phyloP scores from a whole-genome alignment of 2,113 vertebrate species.

The Vanacampus margaritifer region DNA sequence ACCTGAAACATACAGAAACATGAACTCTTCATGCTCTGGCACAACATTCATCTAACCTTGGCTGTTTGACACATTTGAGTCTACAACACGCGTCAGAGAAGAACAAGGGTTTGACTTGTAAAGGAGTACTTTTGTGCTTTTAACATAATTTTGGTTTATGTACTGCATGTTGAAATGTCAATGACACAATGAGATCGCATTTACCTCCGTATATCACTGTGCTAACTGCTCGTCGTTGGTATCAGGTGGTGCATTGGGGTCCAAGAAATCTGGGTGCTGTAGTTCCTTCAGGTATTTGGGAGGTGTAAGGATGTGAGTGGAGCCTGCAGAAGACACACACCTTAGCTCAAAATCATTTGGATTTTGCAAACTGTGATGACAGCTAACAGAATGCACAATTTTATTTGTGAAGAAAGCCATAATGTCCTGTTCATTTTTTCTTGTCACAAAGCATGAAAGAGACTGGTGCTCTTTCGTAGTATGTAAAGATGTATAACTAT shows the following conservation, averaged over 20 bases:
- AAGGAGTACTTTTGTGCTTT: too few species aligned
- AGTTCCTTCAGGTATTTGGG: conserved; percentile 95
- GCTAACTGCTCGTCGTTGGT: conserved; percentile 45
- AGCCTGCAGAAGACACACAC: conserved; percentile 82
- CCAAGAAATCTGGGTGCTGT: conserved; percentile 96
- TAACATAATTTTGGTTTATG: neutral
- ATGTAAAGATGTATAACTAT: neutral
- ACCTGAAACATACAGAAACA: conserved; percentile 61
- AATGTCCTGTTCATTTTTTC: neutral
- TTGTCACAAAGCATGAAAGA: neutral
- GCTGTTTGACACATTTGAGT: too few species aligned
- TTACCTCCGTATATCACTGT: neutral
- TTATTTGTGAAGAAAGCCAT: neutral
- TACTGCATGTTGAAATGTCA: neutral
- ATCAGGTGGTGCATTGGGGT: conserved; percentile 88
- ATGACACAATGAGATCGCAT: neutral
- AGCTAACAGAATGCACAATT: too few species aligned
- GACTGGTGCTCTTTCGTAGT: neutral
- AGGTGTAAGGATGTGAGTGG: conserved; percentile 93
- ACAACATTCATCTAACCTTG: too few species aligned
- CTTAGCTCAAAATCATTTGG: neutral
- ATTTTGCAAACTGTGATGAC: too few species aligned
- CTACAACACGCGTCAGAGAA: too few species aligned
- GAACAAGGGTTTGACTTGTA: too few species aligned
- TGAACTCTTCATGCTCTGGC: neutral